A percentile compares a stretch with the other conserved stretches of the same genome.
Conservation (phyloP, 2,888 invertebrate species). For the Loripinus fragilis region DNA sequence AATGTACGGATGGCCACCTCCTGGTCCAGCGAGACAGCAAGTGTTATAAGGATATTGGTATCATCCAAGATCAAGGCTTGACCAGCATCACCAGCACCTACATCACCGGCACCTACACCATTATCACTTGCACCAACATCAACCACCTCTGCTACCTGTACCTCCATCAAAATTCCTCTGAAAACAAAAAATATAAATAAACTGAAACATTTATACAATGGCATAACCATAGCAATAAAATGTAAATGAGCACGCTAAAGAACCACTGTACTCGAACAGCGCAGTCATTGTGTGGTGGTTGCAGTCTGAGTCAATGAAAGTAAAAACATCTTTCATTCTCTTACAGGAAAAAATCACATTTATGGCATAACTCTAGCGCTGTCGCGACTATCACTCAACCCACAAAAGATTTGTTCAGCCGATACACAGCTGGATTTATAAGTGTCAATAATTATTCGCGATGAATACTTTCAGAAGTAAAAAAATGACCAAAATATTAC, state of each 20-base stretch:
- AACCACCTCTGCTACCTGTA: not conserved
- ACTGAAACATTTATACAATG: not conserved
- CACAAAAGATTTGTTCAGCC: no score
- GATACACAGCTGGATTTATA: no score
- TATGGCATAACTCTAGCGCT: no score
- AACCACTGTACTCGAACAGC: not conserved
- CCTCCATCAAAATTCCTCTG: not conserved
- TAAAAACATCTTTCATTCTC: no score
- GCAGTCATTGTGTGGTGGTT: not conserved
- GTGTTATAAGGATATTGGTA: conserved; percentile 33
- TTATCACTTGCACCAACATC: no score
- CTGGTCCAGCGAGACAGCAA: conserved; percentile 60
- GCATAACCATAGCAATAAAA: not conserved
- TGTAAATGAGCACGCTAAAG: not conserved
- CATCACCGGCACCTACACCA: no score
- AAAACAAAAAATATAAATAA: not conserved
- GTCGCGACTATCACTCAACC: no score
- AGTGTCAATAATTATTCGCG: no score
- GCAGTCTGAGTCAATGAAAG: not conserved
- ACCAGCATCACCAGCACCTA: not conserved
- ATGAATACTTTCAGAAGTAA: no score
- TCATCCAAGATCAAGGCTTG: not conserved
- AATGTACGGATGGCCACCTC: conserved; percentile 66
- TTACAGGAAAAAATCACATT: no score
- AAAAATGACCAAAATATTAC: no score